Conservation (phyloP, 2,113 vertebrate species). For the mouse (Mus musculus) region DNA sequence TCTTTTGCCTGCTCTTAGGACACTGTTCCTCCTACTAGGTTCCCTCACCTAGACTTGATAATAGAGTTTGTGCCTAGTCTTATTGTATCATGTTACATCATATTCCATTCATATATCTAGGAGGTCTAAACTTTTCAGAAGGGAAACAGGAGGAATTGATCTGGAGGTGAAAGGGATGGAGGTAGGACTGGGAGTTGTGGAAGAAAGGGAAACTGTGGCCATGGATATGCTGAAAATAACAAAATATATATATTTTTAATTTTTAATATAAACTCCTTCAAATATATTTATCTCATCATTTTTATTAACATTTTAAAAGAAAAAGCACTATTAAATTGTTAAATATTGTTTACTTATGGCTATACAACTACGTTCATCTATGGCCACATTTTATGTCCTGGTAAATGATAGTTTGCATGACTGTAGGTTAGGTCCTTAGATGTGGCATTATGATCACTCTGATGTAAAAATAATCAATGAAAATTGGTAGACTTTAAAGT, state of each 20-base stretch:
- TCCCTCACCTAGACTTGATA: background rate
- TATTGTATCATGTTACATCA: background rate
- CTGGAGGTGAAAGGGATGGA: background rate
- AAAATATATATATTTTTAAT: background rate
- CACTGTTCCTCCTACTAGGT: background rate
- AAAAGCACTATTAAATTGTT: background rate
- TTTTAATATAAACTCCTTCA: background rate
- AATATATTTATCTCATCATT: background rate
- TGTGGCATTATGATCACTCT: background rate
- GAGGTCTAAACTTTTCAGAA: background rate
- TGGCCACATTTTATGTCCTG: background rate
- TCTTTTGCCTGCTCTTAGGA: background rate
- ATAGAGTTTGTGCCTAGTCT: background rate
- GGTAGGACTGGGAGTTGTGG: background rate
- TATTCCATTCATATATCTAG: background rate
- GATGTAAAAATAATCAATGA: slow-evolving; percentile 15
- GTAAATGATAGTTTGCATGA: background rate
- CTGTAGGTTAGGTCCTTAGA: background rate
- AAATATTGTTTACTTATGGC: slow-evolving; percentile 10
- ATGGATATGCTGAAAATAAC: background rate
- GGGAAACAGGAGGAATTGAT: background rate
- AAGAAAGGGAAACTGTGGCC: background rate
- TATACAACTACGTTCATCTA: background rate
- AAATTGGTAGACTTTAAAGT: slow-evolving; percentile 8
- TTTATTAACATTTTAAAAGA: background rate